Evolutionary conservation across 1,140 invertebrate species (phyloP).

Genomic region (Meloidogyne hapla): DNA sequence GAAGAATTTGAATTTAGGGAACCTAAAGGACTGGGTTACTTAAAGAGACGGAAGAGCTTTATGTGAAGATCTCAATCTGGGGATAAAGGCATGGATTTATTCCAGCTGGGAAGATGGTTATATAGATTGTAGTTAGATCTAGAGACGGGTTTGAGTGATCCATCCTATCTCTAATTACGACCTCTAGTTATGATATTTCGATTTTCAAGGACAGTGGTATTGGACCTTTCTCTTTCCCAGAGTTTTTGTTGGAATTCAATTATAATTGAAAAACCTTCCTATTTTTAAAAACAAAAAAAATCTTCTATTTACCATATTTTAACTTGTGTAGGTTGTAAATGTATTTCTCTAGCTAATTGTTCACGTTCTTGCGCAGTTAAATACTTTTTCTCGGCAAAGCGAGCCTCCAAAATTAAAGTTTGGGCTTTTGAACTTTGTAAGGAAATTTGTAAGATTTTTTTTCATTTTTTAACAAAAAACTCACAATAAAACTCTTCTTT

Average conservation of each 20-base stretch:
- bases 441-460: not conserved
- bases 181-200: too few species aligned
- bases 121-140: too few species aligned
- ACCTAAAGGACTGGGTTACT: too few species aligned
- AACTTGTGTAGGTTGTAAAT: slow-evolving; percentile 88
- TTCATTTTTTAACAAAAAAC: not conserved
- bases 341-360: slow-evolving; percentile 86
- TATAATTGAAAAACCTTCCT: not conserved
- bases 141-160: too few species aligned
- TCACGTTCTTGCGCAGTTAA: slow-evolving; percentile 91
- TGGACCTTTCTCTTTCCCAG: not conserved
- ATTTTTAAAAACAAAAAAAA: not conserved
- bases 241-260: too few species aligned
- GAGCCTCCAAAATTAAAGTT: slow-evolving; percentile 87
- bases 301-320: slow-evolving; percentile 58
- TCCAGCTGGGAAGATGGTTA: too few species aligned
- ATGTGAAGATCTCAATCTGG: too few species aligned
- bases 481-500: slow-evolving; percentile 84
- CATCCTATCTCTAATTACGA: too few species aligned
- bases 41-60: too few species aligned
- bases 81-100: too few species aligned
- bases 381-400: slow-evolving; percentile 91
- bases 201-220: too few species aligned
- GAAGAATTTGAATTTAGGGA: too few species aligned
- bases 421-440: slow-evolving; percentile 79